These are phyloP conservation scores for Micromesistius poutassou DNA, from an alignment of 2,797 vertebrate species.

Conservation along the genomic window DNA sequence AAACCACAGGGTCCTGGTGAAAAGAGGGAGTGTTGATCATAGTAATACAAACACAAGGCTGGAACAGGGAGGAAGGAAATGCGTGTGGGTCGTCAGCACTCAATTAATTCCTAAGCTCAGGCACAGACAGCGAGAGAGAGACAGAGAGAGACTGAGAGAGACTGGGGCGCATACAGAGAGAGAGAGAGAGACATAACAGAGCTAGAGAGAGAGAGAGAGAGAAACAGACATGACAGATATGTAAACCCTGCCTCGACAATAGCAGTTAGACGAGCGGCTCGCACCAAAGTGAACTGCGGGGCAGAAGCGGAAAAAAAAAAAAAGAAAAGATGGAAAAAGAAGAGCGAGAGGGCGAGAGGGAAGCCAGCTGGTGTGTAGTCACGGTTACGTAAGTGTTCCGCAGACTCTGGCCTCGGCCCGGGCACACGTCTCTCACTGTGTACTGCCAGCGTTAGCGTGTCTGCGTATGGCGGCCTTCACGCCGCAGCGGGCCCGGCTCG, in stretches of 20 bases:
- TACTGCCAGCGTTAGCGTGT: too few relatives aligned
- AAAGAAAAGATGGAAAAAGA: background rate
- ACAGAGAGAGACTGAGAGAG: background rate
- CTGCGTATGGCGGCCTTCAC: background rate
- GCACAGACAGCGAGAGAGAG: conserved; percentile 6
- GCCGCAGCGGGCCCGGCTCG: too few relatives aligned
- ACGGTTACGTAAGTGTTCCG: conserved; percentile 62
- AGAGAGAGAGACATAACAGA: conserved; percentile 3
- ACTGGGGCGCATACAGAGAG: conserved; percentile 13
- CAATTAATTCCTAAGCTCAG: too few relatives aligned
- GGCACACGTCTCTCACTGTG: background rate
- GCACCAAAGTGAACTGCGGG: conserved; percentile 38
- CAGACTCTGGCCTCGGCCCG: conserved; percentile 40
- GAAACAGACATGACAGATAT: background rate
- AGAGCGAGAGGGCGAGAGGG: conserved; percentile 42
- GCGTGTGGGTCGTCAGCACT: background rate
- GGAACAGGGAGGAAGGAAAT: background rate
- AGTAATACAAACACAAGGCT: background rate
- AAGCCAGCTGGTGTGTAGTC: conserved; percentile 56
- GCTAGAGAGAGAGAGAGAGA: background rate
- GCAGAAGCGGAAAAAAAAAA: background rate
- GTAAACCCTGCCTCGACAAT: conserved; percentile 13
- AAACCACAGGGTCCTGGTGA: conserved; percentile 3
- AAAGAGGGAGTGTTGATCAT: conserved; percentile 5
- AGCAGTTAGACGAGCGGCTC: conserved; percentile 42